Base-by-base conservation (phyloP, 2,888 invertebrate species). In the Copidosoma aretas region DNA sequence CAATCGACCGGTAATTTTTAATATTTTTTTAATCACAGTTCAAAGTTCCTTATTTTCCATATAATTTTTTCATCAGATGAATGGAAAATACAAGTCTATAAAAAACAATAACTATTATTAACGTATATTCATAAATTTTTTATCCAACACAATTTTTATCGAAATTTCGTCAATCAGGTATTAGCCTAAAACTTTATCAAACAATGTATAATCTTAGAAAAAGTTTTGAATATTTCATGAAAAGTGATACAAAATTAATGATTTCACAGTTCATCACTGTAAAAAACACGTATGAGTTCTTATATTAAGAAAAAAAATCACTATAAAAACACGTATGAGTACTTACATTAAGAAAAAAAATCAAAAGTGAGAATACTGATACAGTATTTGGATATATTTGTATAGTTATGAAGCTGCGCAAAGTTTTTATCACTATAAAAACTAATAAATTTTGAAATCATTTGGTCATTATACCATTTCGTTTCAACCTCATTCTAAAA, bases 281-380 rank as follows among this genome's bases (percentile, higher is more conserved):
- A 60, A 61, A 59, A 54, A 19, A 56, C 61, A 60, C 70, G 57
- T 52, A 62, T 22, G 19, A 59, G 62, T 57, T 61, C 61, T 69
- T 71, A 68, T 12, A 22, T 61, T 61, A 63, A 64, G 51, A 73
- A 67, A 71, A 67, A 60, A 64, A 62, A 63, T 67, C 56, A 64
- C n/a, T n/a, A n/a, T n/a, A 61, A 59, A 54, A 19, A 56, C 61
- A 60, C 70, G 57, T 52, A 62, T 22, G 19, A 59, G 60, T 57
- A 64, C 61, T 69, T 71, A 68, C 15, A 22, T 61, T 61, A 63
- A 64, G 51, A 73, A 67, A 71, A 67, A 60, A 64, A 62, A 63
- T 67, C 56, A 64, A 70, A 71, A 70, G 66, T 70, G 64, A 75
- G 77, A 82, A 82, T 82, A 82, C 82, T 82, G 82, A 77, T 76